Conservation (phyloP, 2,797 vertebrate genomes). For the Lithobates sylvaticus region DNA sequence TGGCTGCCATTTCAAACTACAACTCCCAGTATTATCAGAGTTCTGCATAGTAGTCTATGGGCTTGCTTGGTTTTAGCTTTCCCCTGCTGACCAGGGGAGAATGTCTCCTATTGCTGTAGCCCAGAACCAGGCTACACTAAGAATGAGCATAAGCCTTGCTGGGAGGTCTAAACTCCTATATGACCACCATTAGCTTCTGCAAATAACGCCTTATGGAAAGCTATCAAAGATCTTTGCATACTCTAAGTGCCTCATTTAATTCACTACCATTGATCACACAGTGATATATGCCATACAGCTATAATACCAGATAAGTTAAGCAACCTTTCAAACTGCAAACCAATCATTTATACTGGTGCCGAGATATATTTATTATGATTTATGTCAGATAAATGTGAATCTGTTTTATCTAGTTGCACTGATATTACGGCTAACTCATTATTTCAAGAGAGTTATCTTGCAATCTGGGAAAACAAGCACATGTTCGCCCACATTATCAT, state of each 20-base stretch:
- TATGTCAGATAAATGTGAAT: constrained; percentile 1
- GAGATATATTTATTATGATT: neutral
- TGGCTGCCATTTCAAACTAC: no score
- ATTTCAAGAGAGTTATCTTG: constrained; percentile 23
- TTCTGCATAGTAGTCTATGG: no score
- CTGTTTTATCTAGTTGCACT: neutral
- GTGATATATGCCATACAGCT: neutral
- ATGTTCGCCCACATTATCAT: constrained; percentile 39
- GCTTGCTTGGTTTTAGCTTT: no score
- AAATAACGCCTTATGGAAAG: neutral
- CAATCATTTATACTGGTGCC: neutral
- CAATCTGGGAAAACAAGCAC: constrained; percentile 33
- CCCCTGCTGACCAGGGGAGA: no score
- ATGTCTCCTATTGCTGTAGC: no score
- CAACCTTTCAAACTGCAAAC: neutral
- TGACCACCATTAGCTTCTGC: neutral
- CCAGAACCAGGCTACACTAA: no score
- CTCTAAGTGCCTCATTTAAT: neutral
- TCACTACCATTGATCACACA: neutral
- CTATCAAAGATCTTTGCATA: neutral
- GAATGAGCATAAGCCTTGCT: neutral
- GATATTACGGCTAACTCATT: constrained; percentile 21
- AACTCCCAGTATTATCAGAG: no score
- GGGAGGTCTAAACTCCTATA: neutral
- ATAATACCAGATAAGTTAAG: neutral